Conservation (phyloP, 2,888 invertebrate species). For the Drosophila mulleri region DNA sequence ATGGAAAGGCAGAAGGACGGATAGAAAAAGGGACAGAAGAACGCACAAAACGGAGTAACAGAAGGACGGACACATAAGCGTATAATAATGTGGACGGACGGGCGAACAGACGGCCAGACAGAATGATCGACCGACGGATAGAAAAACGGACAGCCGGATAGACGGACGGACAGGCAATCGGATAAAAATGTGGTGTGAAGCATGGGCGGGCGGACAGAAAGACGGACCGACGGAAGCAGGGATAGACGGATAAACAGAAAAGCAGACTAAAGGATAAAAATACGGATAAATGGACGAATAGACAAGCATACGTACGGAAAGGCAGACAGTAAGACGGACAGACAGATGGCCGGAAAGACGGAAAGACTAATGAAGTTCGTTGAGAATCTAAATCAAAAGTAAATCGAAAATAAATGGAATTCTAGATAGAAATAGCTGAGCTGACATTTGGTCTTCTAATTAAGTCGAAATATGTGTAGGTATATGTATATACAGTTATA, state of each 20-base stretch:
- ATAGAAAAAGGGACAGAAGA: not conserved
- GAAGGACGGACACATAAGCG: not conserved
- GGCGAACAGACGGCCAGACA: not conserved
- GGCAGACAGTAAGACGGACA: not conserved
- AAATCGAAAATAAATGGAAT: slow-evolving; percentile 2
- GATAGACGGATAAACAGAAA: not conserved
- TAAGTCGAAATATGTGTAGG: not conserved
- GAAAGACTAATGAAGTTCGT: too few relatives aligned
- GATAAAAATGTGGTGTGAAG: too few relatives aligned
- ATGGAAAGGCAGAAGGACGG: not conserved
- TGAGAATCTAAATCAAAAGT: too few relatives aligned
- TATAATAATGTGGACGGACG: too few relatives aligned
- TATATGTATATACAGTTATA: too few relatives aligned
- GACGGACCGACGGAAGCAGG: not conserved
- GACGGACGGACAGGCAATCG: too few relatives aligned
- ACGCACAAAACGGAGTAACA: not conserved
- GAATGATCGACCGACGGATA: not conserved
- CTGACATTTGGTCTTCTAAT: not conserved
- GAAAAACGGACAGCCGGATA: too few relatives aligned
- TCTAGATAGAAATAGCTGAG: not conserved
- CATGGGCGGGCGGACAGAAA: not conserved
- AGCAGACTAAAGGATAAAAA: not conserved
- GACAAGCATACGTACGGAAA: not conserved
- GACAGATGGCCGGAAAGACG: too few relatives aligned
- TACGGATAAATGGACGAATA: not conserved